Percentiles rank a stretch among this genome's conserved stretches.
Evolutionary conservation across 2,888 invertebrate genomes (phyloP).

Genomic region (Strigamia crassipes): DNA sequence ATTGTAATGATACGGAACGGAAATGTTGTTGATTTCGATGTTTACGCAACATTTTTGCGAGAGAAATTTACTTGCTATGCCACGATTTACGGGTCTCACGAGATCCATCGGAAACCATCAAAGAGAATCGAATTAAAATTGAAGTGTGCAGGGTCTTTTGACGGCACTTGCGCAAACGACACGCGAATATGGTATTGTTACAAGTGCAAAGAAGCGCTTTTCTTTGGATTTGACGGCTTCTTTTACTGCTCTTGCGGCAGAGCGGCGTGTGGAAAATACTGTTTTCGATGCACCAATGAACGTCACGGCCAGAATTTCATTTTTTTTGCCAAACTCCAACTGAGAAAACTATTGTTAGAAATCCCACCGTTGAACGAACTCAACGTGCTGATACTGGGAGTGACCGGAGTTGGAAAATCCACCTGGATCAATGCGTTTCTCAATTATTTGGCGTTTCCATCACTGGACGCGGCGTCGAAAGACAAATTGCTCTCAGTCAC

Average conservation of each 20-base stretch:
- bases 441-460: constrained; percentile 46
- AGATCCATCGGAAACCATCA: neutral
- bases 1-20: neutral
- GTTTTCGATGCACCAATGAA: neutral
- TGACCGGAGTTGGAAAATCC: constrained; percentile 49
- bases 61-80: neutral
- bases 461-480: constrained; percentile 34
- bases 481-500: neutral
- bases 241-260: constrained; percentile 23
- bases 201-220: constrained; percentile 5
- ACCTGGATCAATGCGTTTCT: constrained; percentile 48
- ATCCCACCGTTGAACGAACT: neutral
- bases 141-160: neutral
- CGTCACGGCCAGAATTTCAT: neutral
- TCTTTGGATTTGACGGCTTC: neutral
- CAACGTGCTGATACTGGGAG: constrained; percentile 47
- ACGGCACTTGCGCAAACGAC: neutral
- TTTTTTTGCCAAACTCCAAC: neutral
- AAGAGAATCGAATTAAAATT: neutral
- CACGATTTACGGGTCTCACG: neutral
- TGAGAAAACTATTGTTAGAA: neutral
- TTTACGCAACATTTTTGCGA: neutral
- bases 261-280: neutral
- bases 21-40: neutral
- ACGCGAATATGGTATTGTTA: neutral